Base-by-base conservation (phyloP, 2,888 invertebrate species). In the Neoitamus cyanurus region DNA sequence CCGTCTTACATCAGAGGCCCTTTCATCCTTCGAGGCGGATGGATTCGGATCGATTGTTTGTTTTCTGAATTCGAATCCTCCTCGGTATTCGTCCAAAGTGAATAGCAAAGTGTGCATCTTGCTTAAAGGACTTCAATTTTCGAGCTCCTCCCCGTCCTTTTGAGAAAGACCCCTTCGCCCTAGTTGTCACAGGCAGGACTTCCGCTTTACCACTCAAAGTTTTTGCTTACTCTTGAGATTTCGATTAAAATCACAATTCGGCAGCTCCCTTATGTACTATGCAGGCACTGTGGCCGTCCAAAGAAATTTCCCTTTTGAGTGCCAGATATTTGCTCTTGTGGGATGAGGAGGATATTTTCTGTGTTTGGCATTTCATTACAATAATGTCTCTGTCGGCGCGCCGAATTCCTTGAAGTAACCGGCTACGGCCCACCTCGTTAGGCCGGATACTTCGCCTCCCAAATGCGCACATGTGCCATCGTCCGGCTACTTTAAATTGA, bases 201-300 rank as follows among this genome's bases (percentile, higher is more conserved):
- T 82, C 82, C 82, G 82, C n/a, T 69, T 69, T 37, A 69, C 34
- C 36, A 36, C n/a, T 68, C 25, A 37, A 82, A 69, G 68, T 82
- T 82, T 82, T 68, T 82, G 78, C 78, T 78, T 31, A 34, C 78
- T 30, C 28, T 78, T 78, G 58, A 34, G 48, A 78, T 78, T 78
- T 78, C 78, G 78, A 78, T 78, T 78, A 78, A 78, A 78, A 78
- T 78, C 78, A 78, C 78, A 78, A 78, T 78, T 78, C 78, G 58
- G 78, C 78, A 78, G 48, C 31, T 48, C 30, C 46, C 58, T 42
- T 78, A 48, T 34, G 75, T 42, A 25, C 72, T 72, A 72, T 75
- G 75, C 75, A 75, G 42, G 42, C 42, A 75, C 28, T 46, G 75
- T 75, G 75, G 75, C 75, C 31, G n/a, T 75, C 42, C 42, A 25